Base-by-base conservation (phyloP, 2,888 invertebrate species). In the Ophraella communa region DNA sequence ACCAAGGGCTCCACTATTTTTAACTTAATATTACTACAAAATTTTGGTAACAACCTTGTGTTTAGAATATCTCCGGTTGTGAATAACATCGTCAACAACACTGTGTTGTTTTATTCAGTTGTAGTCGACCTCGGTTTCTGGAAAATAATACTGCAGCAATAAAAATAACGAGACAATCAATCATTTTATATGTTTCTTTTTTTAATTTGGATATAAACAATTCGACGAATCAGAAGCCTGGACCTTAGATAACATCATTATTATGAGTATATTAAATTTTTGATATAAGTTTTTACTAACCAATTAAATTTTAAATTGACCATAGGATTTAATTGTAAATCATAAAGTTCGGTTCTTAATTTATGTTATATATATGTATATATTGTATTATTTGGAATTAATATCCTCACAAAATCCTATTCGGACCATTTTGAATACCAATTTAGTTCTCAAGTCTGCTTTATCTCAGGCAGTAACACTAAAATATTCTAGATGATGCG, bases 161-260 rank as follows among this genome's bases (percentile, higher is more conserved):
- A 49, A 49, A 49, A 49, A 49, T 49, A 49, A 49, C 24, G 49
- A 49, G 49, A 27, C 49, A 49, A 24, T n/a, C n/a, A n/a, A n/a
- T 49, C n/a, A 49, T 27, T 49, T 49, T 23, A n/a, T 11, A 45
- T 20, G 21, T 44, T 10, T 5, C 18, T 45, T 21, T 45, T 21
- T 45, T 21, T 39, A 27, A 7, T 10, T 27, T 27, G 8, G 49
- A 21, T 20, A 21, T 30, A 53, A 53, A 35, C 35, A 53, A n/a
- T 35, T 35, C 21, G 18, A 47, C 24, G 49, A 58, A 58, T 35
- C 49, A 33, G 4, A 39, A 59, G 51, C 39, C 59, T 51, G 59
- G 59, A 59, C 59, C 59, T 59, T 39, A 35, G 59, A 51, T 59
- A 59, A 59, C 51, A 39, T 39, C 35, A 59, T 42, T 51, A 35